These are phyloP conservation scores for Diplodus puntazzo DNA, from an alignment of 2,797 vertebrate species.

Conservation along the genomic window DNA sequence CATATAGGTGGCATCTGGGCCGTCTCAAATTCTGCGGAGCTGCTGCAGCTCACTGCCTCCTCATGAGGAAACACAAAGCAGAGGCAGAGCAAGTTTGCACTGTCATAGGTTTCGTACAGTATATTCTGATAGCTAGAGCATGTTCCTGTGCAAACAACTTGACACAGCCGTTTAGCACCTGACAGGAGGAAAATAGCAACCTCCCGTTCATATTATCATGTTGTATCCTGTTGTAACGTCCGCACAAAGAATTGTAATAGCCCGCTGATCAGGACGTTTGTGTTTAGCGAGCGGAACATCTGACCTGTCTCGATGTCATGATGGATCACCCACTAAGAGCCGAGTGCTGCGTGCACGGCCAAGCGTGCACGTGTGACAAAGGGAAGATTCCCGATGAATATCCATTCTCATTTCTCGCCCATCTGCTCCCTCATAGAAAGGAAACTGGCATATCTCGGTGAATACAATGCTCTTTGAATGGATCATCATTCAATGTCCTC, in stretches of 20 bases:
- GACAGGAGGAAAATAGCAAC: conserved; percentile 41
- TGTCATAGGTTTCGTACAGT: conserved; percentile 14
- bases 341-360: conserved; percentile 64
- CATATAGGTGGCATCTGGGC: conserved; percentile 57
- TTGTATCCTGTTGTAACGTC: conserved; percentile 42
- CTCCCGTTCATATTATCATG: conserved; percentile 52
- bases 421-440: conserved; percentile 77
- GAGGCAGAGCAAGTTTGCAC: conserved; percentile 7
- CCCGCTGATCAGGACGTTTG: conserved; percentile 68
- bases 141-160: conserved; percentile 27
- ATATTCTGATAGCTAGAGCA: conserved; percentile 10
- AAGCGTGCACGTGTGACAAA: conserved; percentile 78
- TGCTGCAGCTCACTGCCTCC: conserved; percentile 20
- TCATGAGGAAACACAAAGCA: conserved; percentile 14
- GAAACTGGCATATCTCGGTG: conserved; percentile 67
- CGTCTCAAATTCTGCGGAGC: conserved; percentile 52
- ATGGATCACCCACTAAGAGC: conserved; percentile 81
- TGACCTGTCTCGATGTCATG: conserved; percentile 81
- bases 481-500: conserved; percentile 77
- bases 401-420: conserved; percentile 82
- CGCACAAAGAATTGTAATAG: conserved; percentile 59
- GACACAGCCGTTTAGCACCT: conserved; percentile 45
- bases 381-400: conserved; percentile 76
- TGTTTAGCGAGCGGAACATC: conserved; percentile 77
- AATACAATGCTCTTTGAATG: conserved; percentile 75